Conservation (phyloP, 2,113 vertebrate genomes). For the Aix galericulata region DNA sequence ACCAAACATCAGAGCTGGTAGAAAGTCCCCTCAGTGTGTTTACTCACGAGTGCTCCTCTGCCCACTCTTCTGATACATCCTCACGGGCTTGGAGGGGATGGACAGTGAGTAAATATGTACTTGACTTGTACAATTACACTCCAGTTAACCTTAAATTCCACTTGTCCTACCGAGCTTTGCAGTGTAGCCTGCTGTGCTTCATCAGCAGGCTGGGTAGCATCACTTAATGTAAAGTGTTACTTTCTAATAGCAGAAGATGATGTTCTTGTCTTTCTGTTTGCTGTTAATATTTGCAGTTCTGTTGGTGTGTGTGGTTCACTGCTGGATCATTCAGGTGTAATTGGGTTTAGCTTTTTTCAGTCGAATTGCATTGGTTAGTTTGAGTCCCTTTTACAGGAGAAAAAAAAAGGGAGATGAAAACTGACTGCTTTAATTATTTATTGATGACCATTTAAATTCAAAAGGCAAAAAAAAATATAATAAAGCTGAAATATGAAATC, state of each 20-base stretch:
- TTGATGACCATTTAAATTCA: constrained; percentile 17
- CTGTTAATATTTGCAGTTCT: constrained; percentile 55
- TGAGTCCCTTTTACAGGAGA: constrained; percentile 71
- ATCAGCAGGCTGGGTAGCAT: background rate
- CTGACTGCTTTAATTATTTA: constrained; percentile 56
- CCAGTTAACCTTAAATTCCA: background rate
- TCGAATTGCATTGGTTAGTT: constrained; percentile 52
- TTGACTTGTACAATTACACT: background rate
- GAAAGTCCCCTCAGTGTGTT: background rate
- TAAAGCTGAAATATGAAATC: constrained; percentile 60
- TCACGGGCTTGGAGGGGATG: background rate
- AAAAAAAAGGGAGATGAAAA: constrained; percentile 75
- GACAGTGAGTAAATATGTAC: background rate
- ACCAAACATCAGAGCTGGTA: background rate
- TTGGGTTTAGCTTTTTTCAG: background rate
- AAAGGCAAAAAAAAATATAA: background rate
- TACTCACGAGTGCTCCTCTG: background rate
- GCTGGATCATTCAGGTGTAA: constrained; percentile 4
- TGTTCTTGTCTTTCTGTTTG: constrained; percentile 39
- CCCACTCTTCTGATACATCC: background rate
- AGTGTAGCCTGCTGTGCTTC: background rate
- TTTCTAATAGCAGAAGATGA: constrained; percentile 44
- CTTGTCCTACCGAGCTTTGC: background rate
- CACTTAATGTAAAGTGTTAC: constrained; percentile 61
- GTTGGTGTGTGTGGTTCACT: constrained; percentile 28